These are phyloP conservation scores for Tetragonula clypearis DNA, from an alignment of 1,140 invertebrate species.

Conservation along the genomic window DNA sequence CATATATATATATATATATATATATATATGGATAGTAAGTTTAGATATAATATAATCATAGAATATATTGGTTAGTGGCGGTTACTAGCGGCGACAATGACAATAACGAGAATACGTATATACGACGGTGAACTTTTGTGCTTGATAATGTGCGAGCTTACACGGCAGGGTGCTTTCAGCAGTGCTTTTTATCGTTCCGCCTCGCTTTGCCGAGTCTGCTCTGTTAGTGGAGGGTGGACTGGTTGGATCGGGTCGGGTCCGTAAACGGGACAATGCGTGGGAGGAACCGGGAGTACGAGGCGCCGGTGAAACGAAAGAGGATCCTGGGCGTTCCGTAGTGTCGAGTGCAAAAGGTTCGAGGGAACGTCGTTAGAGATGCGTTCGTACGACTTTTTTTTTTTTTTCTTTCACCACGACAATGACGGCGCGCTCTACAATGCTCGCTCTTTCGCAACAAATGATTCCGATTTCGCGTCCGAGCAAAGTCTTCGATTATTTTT, in stretches of 20 bases:
- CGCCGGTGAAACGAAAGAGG: conserved; percentile 63
- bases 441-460: conserved; percentile 39
- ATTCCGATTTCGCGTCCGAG: conserved; percentile 29
- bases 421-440: conserved; percentile 28
- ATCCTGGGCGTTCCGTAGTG: conserved; percentile 45
- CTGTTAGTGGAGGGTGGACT: conserved; percentile 39
- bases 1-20: neutral
- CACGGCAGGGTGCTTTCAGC: conserved; percentile 76
- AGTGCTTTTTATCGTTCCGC: conserved; percentile 73
- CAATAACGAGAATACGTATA: conserved; percentile 62
- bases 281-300: conserved; percentile 37
- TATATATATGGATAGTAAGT: conserved; percentile 30
- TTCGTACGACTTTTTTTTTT: conserved; percentile 55
- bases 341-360: conserved; percentile 48
- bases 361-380: conserved; percentile 59
- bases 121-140: conserved; percentile 73
- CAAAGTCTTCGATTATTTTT: conserved; percentile 48
- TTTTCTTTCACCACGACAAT: conserved; percentile 35
- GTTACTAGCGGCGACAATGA: conserved; percentile 51
- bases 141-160: conserved; percentile 80
- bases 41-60: conserved; percentile 48
- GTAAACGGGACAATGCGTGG: conserved; percentile 57
- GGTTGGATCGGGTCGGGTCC: conserved; percentile 53
- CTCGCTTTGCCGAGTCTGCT: conserved; percentile 78
- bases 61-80: conserved; percentile 28